Evolutionary conservation across 2,888 invertebrate genomes (phyloP).

Genomic region (Pristionchus japonicus): DNA sequence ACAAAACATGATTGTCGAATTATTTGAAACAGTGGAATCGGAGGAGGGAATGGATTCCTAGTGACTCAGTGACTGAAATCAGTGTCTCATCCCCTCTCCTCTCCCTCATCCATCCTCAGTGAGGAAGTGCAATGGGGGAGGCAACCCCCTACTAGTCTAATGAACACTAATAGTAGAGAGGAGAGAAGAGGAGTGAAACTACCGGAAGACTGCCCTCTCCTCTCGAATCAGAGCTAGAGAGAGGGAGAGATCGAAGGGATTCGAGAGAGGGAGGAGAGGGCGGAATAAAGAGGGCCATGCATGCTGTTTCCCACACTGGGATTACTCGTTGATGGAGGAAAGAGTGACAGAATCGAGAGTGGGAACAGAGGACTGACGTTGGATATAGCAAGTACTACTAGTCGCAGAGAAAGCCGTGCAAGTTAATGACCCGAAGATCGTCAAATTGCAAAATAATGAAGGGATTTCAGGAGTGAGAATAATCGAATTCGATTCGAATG

Average conservation of each 20-base stretch:
- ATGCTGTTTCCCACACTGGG: slow-evolving; percentile 13
- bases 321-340: slow-evolving; percentile 8
- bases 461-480: slow-evolving; percentile 79
- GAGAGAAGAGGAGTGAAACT: background rate
- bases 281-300: slow-evolving; percentile 7
- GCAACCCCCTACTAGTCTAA: background rate
- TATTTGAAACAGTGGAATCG: no score
- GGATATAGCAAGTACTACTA: background rate
- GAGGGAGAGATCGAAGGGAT: background rate
- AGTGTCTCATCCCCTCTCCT: background rate
- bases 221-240: slow-evolving; percentile 15
- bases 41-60: background rate
- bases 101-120: background rate
- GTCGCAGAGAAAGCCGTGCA: background rate
- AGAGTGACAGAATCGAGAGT: background rate
- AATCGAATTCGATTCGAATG: slow-evolving; percentile 84
- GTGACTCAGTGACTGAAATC: no score
- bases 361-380: slow-evolving; percentile 2
- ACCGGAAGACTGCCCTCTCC: slow-evolving; percentile 14
- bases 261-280: background rate
- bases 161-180: slow-evolving; percentile 43
- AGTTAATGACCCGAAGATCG: no score
- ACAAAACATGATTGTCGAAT: no score
- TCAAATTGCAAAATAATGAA: background rate
- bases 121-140: slow-evolving; percentile 6